Evolutionary conservation across 1,140 invertebrate genomes (phyloP).

Genomic region (Holcopasites calliopsidis): DNA sequence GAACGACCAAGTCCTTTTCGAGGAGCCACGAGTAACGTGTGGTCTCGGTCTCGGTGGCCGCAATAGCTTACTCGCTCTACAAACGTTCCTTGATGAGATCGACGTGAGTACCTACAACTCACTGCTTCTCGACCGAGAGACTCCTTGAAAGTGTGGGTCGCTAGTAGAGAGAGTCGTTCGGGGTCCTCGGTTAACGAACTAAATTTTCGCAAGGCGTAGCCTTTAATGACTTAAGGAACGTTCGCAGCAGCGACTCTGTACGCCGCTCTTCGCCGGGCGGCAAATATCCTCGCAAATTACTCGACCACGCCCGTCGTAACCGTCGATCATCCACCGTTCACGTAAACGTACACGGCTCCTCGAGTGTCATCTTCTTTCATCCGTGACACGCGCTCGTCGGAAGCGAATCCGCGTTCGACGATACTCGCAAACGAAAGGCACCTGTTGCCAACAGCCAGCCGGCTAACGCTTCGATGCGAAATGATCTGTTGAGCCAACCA

Average conservation of each 20-base stretch:
- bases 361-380: background rate
- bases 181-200: constrained; percentile 41
- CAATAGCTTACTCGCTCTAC: constrained; percentile 53
- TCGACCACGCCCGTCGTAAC: background rate
- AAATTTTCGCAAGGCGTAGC: constrained; percentile 39
- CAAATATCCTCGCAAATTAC: constrained; percentile 13
- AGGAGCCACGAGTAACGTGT: constrained; percentile 49
- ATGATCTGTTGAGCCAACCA: background rate
- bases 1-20: constrained; percentile 56
- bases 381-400: background rate
- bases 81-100: constrained; percentile 57
- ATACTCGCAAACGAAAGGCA: background rate
- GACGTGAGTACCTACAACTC: constrained; percentile 33
- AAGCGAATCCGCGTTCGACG: background rate
- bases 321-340: background rate
- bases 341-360: background rate
- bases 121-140: background rate
- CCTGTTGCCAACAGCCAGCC: constrained; percentile 20
- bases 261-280: background rate
- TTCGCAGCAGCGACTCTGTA: background rate
- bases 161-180: constrained; percentile 28
- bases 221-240: constrained; percentile 24
- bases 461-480: background rate
- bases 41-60: constrained; percentile 44
- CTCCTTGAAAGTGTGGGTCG: constrained; percentile 28